Conservation (phyloP, 2,797 vertebrate genomes). For the Myiotriccus ornatus region DNA sequence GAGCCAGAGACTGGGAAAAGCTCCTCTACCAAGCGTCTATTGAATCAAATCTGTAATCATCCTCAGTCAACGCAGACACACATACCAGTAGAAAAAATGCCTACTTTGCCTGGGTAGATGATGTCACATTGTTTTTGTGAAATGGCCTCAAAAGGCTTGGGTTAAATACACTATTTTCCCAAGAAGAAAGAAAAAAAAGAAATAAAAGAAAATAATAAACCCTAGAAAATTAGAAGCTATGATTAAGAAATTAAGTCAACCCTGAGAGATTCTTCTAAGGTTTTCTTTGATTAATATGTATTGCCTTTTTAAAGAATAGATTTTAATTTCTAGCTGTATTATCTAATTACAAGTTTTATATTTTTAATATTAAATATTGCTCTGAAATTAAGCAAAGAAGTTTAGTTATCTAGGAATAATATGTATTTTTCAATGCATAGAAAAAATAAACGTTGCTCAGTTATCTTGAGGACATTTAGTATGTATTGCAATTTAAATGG, state of each 20-base stretch:
- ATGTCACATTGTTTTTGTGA: background rate
- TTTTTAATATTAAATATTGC: background rate
- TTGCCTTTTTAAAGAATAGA: background rate
- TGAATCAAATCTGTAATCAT: background rate
- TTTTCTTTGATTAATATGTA: slow-evolving; percentile 11
- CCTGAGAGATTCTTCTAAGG: slow-evolving; percentile 53
- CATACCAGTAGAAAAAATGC: background rate
- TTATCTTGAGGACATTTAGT: background rate
- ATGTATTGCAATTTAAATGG: background rate
- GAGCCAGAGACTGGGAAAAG: background rate
- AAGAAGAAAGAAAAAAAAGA: slow-evolving; percentile 29
- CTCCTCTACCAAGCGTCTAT: background rate
- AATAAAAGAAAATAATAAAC: slow-evolving; percentile 27
- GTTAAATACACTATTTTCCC: slow-evolving; percentile 38
- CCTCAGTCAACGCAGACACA: background rate
- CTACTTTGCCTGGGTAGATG: background rate
- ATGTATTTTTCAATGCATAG: background rate
- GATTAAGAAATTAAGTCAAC: slow-evolving; percentile 53
- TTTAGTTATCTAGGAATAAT: background rate
- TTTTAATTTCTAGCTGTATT: background rate
- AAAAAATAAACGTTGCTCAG: background rate
- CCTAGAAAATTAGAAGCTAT: slow-evolving; percentile 27
- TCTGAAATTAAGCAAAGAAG: background rate
- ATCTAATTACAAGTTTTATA: background rate
- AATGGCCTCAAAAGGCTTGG: slow-evolving; percentile 32